Evolutionary conservation across 2,888 invertebrate genomes (phyloP), one percentile per base, ranked within the genome.

Genomic region (Drosophila colorata): DNA sequence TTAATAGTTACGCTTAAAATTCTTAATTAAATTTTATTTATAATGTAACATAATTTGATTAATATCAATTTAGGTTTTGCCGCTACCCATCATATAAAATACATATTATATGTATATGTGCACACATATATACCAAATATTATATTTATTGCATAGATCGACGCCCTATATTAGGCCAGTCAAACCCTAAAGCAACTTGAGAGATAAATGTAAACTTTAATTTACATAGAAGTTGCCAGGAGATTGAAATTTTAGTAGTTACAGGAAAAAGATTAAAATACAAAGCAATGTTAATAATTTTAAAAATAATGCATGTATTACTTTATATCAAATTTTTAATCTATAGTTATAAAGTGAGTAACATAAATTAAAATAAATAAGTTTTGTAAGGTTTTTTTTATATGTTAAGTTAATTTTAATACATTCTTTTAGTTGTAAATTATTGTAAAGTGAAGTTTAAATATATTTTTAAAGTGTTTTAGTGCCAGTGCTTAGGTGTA

Each of bases 371-470:
- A 74, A 75, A 74, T 78, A 70, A 68, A 81, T 79, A 70, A 80
- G 64, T 65, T 69, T 65, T 48, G 53, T 67, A 56, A 25, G 59
- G 65, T 40, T 58, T 56, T 53, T 40, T 56, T 55, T 56, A 48
- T 40, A 49, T 78, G 59, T 69, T 80, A 89, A 83, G 72, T 86
- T 80, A 67, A 75, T 49, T 84, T 87, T 74, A 76, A 80, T 88
- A 88, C 78, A 80, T 80, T 88, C 80, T 40, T 84, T 87, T 80
- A 87, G 75, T 78, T 84, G 71, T 88, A 88, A 87, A 87, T 84
- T 75, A 84, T 81, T 74, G 59, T 84, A 74, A 80, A 51, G 69
- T 73, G 60, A 80, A 67, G 72, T 75, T 78, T 78, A 88, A 80
- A 43, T 83, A 69, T 66, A 84, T 68, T 74, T 78, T 74, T 76